These are phyloP conservation scores for Apis laboriosa DNA, from an alignment of 1,140 invertebrate species.

Conservation along the genomic window DNA sequence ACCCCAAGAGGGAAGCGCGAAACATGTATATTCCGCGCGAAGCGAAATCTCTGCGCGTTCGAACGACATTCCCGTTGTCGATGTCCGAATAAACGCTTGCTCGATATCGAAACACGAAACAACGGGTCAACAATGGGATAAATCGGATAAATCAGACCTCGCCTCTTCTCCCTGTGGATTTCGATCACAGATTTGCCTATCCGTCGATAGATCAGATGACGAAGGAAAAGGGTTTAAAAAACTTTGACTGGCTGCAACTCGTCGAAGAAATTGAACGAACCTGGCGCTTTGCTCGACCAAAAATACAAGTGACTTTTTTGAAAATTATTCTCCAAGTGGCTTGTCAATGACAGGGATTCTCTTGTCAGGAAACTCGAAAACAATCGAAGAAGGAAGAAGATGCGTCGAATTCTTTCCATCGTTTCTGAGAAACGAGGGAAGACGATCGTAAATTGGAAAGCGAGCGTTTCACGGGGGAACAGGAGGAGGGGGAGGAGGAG, in stretches of 20 bases:
- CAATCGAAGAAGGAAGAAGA: not conserved
- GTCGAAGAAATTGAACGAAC: not conserved
- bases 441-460: not conserved
- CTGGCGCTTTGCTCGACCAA: not conserved
- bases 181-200: not conserved
- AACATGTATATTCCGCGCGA: not conserved
- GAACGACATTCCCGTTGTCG: too few species aligned
- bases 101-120: too few species aligned
- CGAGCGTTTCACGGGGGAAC: too few species aligned
- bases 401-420: constrained; percentile 21
- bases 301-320: not conserved
- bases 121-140: too few species aligned
- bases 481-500: not conserved
- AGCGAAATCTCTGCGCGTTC: not conserved
- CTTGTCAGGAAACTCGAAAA: not conserved
- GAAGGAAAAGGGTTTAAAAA: not conserved
- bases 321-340: fast-evolving
- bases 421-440: not conserved
- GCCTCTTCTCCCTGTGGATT: not conserved
- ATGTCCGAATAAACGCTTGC: not conserved
- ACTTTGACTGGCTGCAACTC: not conserved
- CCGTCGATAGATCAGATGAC: not conserved
- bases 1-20: not conserved
- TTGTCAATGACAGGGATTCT: not conserved
- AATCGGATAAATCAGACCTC: constrained; percentile 30